Conservation (phyloP, 2,888 invertebrate species). For the Ptilodon capucinus region DNA sequence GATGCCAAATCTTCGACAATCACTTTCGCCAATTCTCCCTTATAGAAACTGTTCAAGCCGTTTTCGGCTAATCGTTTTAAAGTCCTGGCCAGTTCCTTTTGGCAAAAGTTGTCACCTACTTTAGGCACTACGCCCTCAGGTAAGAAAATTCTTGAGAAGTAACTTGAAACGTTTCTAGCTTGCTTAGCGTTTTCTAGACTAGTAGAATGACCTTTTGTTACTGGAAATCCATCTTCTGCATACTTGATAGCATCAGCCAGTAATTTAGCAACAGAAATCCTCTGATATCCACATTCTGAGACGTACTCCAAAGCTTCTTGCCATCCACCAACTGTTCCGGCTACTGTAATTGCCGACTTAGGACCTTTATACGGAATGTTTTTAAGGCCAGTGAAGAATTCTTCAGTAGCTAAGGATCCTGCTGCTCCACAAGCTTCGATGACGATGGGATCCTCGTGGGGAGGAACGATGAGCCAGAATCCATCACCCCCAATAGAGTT, state of each 20-base stretch:
- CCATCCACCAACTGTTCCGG: constrained; percentile 73
- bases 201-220: constrained; percentile 32
- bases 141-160: constrained; percentile 49
- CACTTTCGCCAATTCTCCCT: constrained; percentile 57
- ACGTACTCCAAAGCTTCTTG: constrained; percentile 69
- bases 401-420: constrained; percentile 59
- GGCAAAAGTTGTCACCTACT: constrained; percentile 55
- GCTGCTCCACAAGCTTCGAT: constrained; percentile 71
- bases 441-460: constrained; percentile 59
- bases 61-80: constrained; percentile 53
- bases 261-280: constrained; percentile 50
- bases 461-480: constrained; percentile 72
- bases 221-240: constrained; percentile 64
- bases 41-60: constrained; percentile 66
- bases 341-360: constrained; percentile 65
- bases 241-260: constrained; percentile 66
- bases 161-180: constrained; percentile 19
- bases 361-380: constrained; percentile 60
- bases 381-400: constrained; percentile 48
- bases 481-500: constrained; percentile 71
- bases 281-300: constrained; percentile 61
- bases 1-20: constrained; percentile 59
- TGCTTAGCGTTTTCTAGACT: constrained; percentile 19
- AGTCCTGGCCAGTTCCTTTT: constrained; percentile 60
- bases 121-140: constrained; percentile 49